phyloP scores from a whole-genome alignment of 2,888 invertebrate genomes.

The Cyrtodaria siliqua region DNA sequence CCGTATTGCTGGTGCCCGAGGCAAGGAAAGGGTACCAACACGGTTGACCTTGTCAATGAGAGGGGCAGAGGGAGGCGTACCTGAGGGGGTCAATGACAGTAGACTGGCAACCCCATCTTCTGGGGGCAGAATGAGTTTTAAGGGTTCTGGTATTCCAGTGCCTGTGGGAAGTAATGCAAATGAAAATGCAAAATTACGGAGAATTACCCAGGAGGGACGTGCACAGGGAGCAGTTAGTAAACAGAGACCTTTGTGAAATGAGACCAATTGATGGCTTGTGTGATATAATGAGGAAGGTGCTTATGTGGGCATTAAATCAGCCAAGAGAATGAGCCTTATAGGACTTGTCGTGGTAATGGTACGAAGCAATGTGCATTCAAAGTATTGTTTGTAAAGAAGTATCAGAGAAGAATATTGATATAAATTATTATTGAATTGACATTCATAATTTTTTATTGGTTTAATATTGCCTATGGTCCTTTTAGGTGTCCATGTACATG shows the following conservation, averaged over 20 bases:
- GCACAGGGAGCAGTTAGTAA: conserved; percentile 44
- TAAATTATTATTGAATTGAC: too few relatives aligned
- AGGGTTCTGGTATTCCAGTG: conserved; percentile 81
- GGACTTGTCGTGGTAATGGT: too few relatives aligned
- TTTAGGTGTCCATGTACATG: too few relatives aligned
- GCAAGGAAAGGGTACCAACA: conserved; percentile 79
- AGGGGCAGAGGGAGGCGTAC: conserved; percentile 72
- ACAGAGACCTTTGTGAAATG: conserved; percentile 26
- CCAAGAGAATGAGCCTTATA: too few relatives aligned
- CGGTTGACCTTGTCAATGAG: conserved; percentile 72
- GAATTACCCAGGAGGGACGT: conserved; percentile 71
- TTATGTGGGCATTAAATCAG: too few relatives aligned
- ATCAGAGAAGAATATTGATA: too few relatives aligned
- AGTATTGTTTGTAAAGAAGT: too few relatives aligned
- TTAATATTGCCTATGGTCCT: too few relatives aligned
- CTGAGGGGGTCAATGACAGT: conserved; percentile 72
- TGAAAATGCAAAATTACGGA: conserved; percentile 78
- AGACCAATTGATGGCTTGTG: neutral
- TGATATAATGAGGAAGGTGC: too few relatives aligned
- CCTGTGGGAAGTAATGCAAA: conserved; percentile 75
- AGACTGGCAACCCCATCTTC: conserved; percentile 82
- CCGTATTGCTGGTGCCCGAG: conserved; percentile 65
- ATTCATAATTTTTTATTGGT: too few relatives aligned
- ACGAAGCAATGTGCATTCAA: too few relatives aligned
- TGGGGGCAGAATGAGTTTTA: conserved; percentile 80